phyloP scores from a whole-genome alignment of 2,888 invertebrate species.

The Coenonympha glycerion region DNA sequence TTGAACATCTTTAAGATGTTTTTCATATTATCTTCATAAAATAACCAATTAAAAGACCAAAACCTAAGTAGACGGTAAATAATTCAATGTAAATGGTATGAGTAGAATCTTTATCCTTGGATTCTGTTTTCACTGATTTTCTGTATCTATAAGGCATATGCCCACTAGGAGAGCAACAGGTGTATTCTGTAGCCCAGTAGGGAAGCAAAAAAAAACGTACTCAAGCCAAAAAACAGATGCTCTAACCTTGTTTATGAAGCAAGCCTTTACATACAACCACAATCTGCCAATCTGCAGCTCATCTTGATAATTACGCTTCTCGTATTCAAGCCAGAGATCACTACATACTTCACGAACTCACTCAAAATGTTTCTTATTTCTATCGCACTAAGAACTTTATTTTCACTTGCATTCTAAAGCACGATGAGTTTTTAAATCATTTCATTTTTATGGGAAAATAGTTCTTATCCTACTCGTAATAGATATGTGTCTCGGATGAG shows the following conservation, averaged over 20 bases:
- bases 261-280: background rate
- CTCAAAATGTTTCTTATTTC: background rate
- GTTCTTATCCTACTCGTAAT: background rate
- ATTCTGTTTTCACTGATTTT: too few species aligned
- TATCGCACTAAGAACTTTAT: background rate
- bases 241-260: background rate
- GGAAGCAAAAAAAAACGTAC: too few species aligned
- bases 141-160: too few species aligned
- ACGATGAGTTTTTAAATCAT: background rate
- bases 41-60: too few species aligned
- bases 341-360: background rate
- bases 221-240: too few species aligned
- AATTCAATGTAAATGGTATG: too few species aligned
- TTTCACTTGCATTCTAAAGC: background rate
- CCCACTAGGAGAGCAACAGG: too few species aligned
- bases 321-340: background rate
- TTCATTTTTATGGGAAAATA: constrained; percentile 1
- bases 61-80: too few species aligned
- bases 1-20: too few species aligned
- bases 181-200: too few species aligned
- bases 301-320: background rate
- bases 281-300: background rate
- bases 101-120: too few species aligned
- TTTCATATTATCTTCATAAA: too few species aligned
- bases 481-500: background rate